These are phyloP conservation scores for Pogonophryne albipinna DNA, from an alignment of 2,797 vertebrate species.

Conservation along the genomic window DNA sequence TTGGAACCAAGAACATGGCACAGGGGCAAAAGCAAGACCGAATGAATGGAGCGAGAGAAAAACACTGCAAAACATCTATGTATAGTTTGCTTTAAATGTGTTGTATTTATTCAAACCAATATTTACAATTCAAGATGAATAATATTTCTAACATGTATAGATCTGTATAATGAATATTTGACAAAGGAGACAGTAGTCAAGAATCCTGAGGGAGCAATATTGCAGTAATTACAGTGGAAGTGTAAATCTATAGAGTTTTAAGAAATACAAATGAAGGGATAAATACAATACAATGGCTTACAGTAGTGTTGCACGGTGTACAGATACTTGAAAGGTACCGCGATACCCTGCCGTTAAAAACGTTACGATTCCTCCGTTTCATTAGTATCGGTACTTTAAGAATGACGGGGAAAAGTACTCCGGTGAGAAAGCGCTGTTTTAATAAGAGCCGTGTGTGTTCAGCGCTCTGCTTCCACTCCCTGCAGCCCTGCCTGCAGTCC, in stretches of 20 bases:
- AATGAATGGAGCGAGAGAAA: slow-evolving; percentile 8
- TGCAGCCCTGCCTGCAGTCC: too few relatives aligned
- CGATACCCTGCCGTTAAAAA: too few relatives aligned
- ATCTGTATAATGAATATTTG: not conserved
- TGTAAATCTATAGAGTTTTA: slow-evolving; percentile 16
- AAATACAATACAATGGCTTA: slow-evolving; percentile 16
- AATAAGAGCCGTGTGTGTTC: too few relatives aligned
- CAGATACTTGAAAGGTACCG: too few relatives aligned
- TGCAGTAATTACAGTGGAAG: not conserved
- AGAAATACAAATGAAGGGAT: slow-evolving; percentile 26
- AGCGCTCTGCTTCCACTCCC: too few relatives aligned
- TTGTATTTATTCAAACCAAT: not conserved
- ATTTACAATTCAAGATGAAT: not conserved
- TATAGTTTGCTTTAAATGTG: not conserved
- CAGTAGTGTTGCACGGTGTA: too few relatives aligned
- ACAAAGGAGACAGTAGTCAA: not conserved
- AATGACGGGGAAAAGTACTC: too few relatives aligned
- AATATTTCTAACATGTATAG: not conserved
- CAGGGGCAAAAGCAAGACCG: slow-evolving; percentile 29
- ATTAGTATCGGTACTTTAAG: too few relatives aligned
- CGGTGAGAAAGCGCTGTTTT: too few relatives aligned
- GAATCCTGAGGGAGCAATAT: not conserved
- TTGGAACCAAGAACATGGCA: slow-evolving; percentile 61
- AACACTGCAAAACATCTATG: slow-evolving; percentile 8
- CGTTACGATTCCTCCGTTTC: too few relatives aligned